These are phyloP conservation scores for Pollimyrus isidori DNA, from an alignment of 2,113 vertebrate species.

Conservation along the genomic window DNA sequence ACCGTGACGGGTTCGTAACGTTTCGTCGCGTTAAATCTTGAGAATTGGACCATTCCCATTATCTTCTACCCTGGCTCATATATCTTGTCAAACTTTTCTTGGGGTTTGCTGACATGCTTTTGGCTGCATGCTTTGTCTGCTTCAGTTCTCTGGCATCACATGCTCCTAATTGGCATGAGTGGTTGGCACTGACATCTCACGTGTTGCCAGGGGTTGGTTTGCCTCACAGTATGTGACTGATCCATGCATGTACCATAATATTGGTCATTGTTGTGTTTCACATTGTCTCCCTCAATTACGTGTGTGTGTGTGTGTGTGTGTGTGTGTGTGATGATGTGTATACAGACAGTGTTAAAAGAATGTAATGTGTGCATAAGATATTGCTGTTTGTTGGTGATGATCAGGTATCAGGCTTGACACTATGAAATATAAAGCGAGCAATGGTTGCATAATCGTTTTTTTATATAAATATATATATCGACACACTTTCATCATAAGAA, in stretches of 20 bases:
- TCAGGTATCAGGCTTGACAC: neutral
- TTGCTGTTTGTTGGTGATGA: neutral
- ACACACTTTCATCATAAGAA: neutral
- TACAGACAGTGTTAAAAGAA: neutral
- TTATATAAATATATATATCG: neutral
- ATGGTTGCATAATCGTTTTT: neutral
- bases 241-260: neutral
- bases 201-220: neutral
- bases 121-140: neutral
- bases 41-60: neutral
- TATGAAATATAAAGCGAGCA: neutral
- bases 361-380: neutral
- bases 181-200: neutral
- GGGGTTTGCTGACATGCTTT: neutral
- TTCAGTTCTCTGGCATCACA: neutral
- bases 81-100: neutral
- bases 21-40: neutral
- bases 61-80: neutral
- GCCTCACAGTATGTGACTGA: neutral
- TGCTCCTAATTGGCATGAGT: neutral
- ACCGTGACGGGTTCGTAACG: neutral
- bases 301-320: neutral
- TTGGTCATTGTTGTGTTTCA: neutral
- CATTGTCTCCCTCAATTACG: neutral
- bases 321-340: no score